These are phyloP conservation scores for Caradrina clavipalpis DNA, from an alignment of 2,888 invertebrate genomes.

Conservation along the genomic window DNA sequence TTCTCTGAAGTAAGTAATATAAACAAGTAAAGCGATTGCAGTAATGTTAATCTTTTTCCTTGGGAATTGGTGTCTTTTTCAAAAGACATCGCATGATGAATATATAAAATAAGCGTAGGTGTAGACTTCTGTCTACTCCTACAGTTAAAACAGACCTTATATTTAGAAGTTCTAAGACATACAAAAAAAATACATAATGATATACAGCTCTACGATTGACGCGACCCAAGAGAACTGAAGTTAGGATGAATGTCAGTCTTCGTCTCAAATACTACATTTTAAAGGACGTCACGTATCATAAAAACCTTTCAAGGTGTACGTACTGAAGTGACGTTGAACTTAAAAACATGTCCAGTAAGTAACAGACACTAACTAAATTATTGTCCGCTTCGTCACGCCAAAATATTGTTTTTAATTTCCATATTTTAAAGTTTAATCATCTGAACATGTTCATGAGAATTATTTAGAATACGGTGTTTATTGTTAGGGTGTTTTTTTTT, in stretches of 20 bases:
- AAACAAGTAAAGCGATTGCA: slow-evolving; percentile 9
- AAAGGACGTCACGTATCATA: slow-evolving; percentile 39
- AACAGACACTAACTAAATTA: slow-evolving; percentile 26
- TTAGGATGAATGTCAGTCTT: slow-evolving; percentile 16
- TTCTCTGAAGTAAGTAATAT: slow-evolving; percentile 24
- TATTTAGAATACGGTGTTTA: neutral
- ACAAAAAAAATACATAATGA: neutral
- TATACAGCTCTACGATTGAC: slow-evolving; percentile 5
- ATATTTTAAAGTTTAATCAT: neutral
- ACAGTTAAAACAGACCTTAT: too few relatives aligned
- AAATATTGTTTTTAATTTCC: slow-evolving; percentile 28
- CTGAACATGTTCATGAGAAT: neutral
- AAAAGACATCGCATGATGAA: neutral
- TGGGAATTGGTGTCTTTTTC: neutral
- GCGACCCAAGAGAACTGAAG: neutral
- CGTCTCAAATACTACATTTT: slow-evolving; percentile 18
- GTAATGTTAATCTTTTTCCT: neutral
- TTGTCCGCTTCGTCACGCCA: slow-evolving; percentile 35
- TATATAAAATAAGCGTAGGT: neutral
- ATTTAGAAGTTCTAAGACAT: too few relatives aligned
- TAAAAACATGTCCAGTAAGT: slow-evolving; percentile 18
- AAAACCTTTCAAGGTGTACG: slow-evolving; percentile 41
- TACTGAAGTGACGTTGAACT: slow-evolving; percentile 42
- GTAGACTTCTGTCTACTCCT: too few relatives aligned
- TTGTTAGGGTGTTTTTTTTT: neutral